Base-by-base conservation (phyloP, 2,797 vertebrate genomes). In the Octomys mimax region DNA sequence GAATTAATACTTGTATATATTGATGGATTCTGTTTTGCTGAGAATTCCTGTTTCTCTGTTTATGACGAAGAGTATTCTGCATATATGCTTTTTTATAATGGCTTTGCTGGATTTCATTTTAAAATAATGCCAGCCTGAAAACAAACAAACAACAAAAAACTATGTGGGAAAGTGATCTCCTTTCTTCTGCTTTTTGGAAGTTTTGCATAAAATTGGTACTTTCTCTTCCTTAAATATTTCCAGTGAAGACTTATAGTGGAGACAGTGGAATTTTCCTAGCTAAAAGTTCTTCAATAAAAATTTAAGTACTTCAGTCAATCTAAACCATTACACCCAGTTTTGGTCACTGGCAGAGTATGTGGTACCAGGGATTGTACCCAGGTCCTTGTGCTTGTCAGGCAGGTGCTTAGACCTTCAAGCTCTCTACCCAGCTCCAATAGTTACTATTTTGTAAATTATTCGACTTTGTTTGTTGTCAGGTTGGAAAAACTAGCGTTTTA, bases 141-240 rank as follows among this genome's bases (percentile, higher is more conserved):
- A 90, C 75, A 82, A 68, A 33, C 14, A 64, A 42, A 80, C 96
- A 90, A 75, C 71, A 68, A n/a, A 33, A 64, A n/a, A n/a, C 66
- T 57, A 33, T n/a, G 1, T 36, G 62, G 26, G 80, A 13, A 92
- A 86, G 28, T 18, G 87, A 28, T 46, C 18, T 64, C 21, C 59
- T 14, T 28, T 86, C 31, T 61, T 24, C 2, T 42, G 39, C n/a
- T 42, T 95, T 78, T 46, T 86, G 36, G 11, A 88, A 73, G 52
- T 81, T 87, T 94, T 81, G 3, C 24, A 19, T 9, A 87, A 26
- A 82, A 75, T 57, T 93, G 36, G 13, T 77, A 71, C 18, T 66
- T 62, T 82, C 81, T 90, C 62, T 86, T 82, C 6, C 46, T 87
- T 71, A 90, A 81, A 68, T 81, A 13, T 54, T 84, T 52, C 16